Conservation (phyloP, 2,888 invertebrate genomes). For the Brachynemurus nebulosus region DNA sequence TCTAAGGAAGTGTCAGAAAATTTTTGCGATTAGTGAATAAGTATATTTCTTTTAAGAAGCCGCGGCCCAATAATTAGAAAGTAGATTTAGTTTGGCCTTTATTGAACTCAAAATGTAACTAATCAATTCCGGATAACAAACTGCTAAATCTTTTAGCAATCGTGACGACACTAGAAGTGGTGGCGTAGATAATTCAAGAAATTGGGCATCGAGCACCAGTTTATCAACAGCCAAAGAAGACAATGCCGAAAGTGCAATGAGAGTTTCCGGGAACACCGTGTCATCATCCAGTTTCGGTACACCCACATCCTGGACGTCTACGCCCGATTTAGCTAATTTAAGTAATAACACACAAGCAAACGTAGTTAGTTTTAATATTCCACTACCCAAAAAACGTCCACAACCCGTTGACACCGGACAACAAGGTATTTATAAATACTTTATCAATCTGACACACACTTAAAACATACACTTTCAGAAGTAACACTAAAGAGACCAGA, state of each 20-base stretch:
- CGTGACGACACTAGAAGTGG: conserved; percentile 32
- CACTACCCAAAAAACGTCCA: conserved; percentile 49
- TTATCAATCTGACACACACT: not conserved
- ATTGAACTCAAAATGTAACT: no score
- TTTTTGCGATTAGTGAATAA: no score
- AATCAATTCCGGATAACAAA: no score
- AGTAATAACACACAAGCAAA: conserved; percentile 44
- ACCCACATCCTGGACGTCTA: conserved; percentile 64
- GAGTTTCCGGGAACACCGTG: not conserved
- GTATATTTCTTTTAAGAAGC: no score
- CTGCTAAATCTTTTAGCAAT: conserved; percentile 25
- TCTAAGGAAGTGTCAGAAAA: no score
- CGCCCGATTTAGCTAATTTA: conserved; percentile 60
- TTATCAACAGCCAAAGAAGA: conserved; percentile 31
- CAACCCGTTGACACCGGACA: conserved; percentile 44
- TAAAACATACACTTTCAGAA: not conserved
- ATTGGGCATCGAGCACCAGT: conserved; percentile 68
- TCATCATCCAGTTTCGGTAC: conserved; percentile 15
- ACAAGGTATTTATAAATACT: conserved; percentile 22
- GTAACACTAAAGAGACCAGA: conserved; percentile 5
- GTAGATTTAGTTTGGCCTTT: no score
- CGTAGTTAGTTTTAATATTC: conserved; percentile 50
- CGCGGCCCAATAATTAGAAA: no score
- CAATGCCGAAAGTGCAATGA: conserved; percentile 10
- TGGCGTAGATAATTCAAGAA: conserved; percentile 29